Base-by-base conservation (phyloP, 2,797 vertebrate species). In the Pipistrellus nathusii region DNA sequence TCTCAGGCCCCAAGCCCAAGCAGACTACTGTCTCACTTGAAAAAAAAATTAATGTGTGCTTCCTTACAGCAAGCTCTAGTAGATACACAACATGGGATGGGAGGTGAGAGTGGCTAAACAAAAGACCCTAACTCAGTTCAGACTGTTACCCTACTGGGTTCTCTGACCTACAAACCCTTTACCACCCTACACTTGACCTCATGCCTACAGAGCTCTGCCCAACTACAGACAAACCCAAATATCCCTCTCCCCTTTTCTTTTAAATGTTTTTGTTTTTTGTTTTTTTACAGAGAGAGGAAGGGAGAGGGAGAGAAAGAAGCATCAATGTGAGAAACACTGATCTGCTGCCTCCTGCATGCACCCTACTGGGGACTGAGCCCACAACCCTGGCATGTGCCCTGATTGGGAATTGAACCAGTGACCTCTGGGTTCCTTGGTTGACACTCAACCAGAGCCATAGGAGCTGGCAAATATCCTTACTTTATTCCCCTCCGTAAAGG, bases 101-200 rank as follows among this genome's bases (percentile, higher is more conserved):
- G n/a, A 25, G 32, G 5, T 57, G 10, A 72, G 25, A 12, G 25
- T 62, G 23, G 46, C 81, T 91, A 59, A 57, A 32, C 12, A 90
- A 64, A 62, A 96, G 78, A 81, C n/a, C 13, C 53, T 46, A 73
- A 80, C 51, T 93, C 71, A 80, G 77, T 91, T 51, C 35, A 84
- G 51, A 81, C 30, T 71, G 46, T 77, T 87, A 62, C 86, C 38
- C 46, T 73, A 72, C 41, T 30, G 55, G 14, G 57, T 84, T 87
- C 46, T 62, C 73, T 72, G 48, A 68, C 17, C 41, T 35, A 75
- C 30, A n/a, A 44, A 53, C 68, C n/a, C 92, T 93, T 83, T 59
- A 85, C 57, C 44, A 66, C 13, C 35, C 44, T 8, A 35, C 13
- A 68, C 27, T 32, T 82, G 23, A 90, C 59, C 46, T 92, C 64